These are phyloP conservation scores for Apodemia zela DNA, from an alignment of 2,888 invertebrate species.

Conservation along the genomic window DNA sequence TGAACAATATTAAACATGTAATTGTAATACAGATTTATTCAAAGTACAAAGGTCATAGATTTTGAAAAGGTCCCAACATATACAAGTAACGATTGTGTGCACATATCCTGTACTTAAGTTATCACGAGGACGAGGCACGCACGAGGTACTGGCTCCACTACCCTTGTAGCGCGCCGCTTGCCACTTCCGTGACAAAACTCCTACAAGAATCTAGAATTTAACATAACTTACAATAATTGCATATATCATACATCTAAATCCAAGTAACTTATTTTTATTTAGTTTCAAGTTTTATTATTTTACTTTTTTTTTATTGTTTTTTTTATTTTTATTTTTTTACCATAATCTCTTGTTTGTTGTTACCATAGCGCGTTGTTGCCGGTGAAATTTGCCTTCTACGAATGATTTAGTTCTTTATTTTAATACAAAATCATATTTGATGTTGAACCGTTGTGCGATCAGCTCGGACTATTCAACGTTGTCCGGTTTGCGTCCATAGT, in stretches of 20 bases:
- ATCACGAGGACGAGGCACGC: constrained; percentile 66
- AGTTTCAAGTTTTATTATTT: constrained; percentile 78
- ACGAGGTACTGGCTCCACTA: constrained; percentile 43
- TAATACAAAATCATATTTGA: constrained; percentile 37
- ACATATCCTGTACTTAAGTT: constrained; percentile 66
- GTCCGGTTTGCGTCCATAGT: constrained; percentile 63
- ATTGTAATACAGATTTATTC: constrained; percentile 20
- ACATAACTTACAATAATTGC: constrained; percentile 76
- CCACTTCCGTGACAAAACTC: constrained; percentile 52
- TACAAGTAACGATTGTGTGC: constrained; percentile 51
- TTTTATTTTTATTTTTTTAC: constrained; percentile 65
- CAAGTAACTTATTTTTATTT: constrained; percentile 78
- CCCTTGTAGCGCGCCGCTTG: constrained; percentile 43
- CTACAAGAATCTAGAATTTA: constrained; percentile 71
- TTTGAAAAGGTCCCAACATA: constrained; percentile 52
- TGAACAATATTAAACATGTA: constrained; percentile 16
- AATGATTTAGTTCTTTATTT: constrained; percentile 71
- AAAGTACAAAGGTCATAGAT: constrained; percentile 58
- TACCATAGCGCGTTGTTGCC: constrained; percentile 82
- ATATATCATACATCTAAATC: constrained; percentile 79
- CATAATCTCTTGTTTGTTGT: constrained; percentile 81
- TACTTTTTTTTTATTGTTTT: constrained; percentile 79
- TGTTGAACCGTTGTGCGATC: constrained; percentile 34
- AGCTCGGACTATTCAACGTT: constrained; percentile 50
- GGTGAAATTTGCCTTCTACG: constrained; percentile 86